Evolutionary conservation across 2,113 vertebrate genomes (phyloP), one percentile per base, ranked within the genome.

Genomic region (Sorex araneus): DNA sequence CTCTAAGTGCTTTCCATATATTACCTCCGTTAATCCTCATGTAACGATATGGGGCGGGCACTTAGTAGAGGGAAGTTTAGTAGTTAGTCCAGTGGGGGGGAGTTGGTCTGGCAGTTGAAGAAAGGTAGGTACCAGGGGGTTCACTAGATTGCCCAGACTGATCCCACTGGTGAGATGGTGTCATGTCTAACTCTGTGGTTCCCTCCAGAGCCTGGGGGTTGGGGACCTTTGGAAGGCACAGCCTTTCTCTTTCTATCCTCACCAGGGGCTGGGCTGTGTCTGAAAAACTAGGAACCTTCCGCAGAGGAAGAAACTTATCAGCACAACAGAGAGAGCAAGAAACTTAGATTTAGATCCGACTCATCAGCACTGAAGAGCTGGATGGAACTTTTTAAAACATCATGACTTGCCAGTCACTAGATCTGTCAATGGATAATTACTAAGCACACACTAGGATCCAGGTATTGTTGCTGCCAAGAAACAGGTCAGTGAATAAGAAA

Each of bases 1-100:
- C 63, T 89, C 23, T 70, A 92, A 93, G 87, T 84, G 76, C 63
- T 89, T 92, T 89, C 60, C 80, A 63, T 70, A 77, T 32, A 92
- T 92, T 77, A 86, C 50, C 36, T 71, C 63, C 78, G 82, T 90
- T 81, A 89, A 94, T 82, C 45, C 40, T 91, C 86, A 66, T n/a
- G 60, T 82, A 78, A 82, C 18, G 43, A 1, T 21, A n/a, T 1
- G 40, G 43, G 76, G 71, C 67, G 76, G 45, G 28, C 2, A 15
- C n/a, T 85, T 57, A 69, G 28, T 27, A 57, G 69, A 67, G 92
- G 60, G 43, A 78, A 63, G 47, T n/a, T n/a, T n/a, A n/a, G n/a
- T n/a, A n/a, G n/a, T n/a, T n/a, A n/a, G n/a, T n/a, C n/a, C n/a
- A 69, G 28, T 27, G 45, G 69, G 60, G 92, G 60, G 43, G 71